Evolutionary conservation across 2,888 invertebrate species (phyloP).

Genomic region (Schizotus pectinicornis): DNA sequence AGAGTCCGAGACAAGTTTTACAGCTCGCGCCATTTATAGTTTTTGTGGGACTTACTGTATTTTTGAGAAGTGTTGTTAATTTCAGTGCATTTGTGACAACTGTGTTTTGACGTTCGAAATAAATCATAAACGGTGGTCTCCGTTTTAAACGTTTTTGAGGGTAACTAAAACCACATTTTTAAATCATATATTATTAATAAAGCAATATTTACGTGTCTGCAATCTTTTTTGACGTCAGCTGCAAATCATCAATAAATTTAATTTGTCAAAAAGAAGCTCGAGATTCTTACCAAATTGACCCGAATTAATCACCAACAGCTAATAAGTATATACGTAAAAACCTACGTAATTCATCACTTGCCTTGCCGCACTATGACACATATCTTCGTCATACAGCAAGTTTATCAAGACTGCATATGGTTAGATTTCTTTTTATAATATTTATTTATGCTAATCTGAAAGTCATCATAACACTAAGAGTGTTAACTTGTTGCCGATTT

Average conservation of each 20-base stretch:
- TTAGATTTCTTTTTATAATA: conserved; percentile 14
- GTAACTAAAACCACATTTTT: not conserved
- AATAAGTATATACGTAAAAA: not conserved
- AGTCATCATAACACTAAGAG: not conserved
- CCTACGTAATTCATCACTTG: not conserved
- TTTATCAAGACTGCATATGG: conserved; percentile 19
- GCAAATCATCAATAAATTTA: too few relatives aligned
- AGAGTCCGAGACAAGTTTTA: too few relatives aligned
- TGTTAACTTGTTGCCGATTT: too few relatives aligned
- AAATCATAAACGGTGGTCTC: too few relatives aligned
- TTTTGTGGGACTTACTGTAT: too few relatives aligned
- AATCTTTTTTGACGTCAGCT: too few relatives aligned
- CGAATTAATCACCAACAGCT: not conserved
- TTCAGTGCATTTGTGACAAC: too few relatives aligned
- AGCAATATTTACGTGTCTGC: too few relatives aligned
- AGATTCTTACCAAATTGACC: not conserved
- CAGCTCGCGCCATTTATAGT: too few relatives aligned
- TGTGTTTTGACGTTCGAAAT: too few relatives aligned
- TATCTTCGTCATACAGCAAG: conserved; percentile 17
- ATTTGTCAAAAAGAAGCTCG: not conserved
- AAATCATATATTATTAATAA: not conserved
- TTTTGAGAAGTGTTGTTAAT: too few relatives aligned
- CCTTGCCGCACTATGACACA: conserved; percentile 11
- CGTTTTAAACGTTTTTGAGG: not conserved
- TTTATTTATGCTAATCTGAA: not conserved